phyloP scores from a whole-genome alignment of 2,113 vertebrate species.

The Cervus canadensis region DNA sequence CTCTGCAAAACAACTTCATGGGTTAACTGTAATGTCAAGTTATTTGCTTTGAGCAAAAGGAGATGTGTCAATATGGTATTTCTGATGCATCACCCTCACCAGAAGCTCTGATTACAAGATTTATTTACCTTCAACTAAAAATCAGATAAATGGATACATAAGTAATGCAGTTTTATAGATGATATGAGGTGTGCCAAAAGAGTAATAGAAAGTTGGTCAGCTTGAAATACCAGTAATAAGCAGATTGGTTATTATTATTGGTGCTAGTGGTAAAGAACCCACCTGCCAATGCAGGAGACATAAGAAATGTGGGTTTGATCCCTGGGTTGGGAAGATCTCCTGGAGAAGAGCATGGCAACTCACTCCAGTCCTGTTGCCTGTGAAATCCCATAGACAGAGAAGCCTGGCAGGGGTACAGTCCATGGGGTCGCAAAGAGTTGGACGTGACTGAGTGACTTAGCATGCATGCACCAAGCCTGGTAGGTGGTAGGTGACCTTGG shows the following conservation, averaged over 20 bases:
- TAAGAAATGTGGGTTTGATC: neutral
- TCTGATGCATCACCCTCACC: neutral
- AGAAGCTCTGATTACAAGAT: neutral
- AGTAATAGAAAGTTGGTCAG: neutral
- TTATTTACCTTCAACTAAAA: neutral
- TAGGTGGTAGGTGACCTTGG: neutral
- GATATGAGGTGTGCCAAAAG: neutral
- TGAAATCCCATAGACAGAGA: no score
- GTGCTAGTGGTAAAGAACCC: neutral
- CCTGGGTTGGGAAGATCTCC: no score
- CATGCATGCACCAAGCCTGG: neutral
- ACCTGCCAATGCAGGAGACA: fast-evolving
- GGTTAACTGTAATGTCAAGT: neutral
- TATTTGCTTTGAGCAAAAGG: neutral
- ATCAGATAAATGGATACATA: neutral
- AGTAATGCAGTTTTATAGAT: neutral
- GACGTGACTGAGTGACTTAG: no score
- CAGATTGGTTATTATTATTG: neutral
- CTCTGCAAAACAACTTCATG: neutral
- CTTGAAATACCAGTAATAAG: neutral
- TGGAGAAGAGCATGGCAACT: no score
- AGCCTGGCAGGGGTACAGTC: no score
- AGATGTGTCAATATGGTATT: neutral
- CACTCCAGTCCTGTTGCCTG: no score
- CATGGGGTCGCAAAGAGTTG: no score